A percentile compares a stretch with the other conserved stretches of the same genome.
Evolutionary conservation across 2,113 vertebrate species (phyloP).

Genomic region (Carettochelys insculpta): DNA sequence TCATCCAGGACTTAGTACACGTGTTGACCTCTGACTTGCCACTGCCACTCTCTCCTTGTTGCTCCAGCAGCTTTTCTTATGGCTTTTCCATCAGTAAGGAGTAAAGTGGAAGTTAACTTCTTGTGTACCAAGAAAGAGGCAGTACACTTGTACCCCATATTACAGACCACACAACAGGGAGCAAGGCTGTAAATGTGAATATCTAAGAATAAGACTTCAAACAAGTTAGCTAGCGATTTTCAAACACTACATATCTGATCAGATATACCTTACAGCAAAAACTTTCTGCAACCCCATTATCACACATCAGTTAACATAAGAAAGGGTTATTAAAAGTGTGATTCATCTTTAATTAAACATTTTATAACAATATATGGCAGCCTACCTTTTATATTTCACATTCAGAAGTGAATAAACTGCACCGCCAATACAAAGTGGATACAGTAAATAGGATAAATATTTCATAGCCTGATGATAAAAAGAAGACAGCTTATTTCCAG

Average conservation of each 20-base stretch:
- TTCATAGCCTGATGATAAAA: conserved; percentile 84
- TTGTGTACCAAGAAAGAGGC: neutral
- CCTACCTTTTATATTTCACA: conserved; percentile 92
- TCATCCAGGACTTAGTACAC: neutral
- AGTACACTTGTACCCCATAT: neutral
- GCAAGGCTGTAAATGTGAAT: neutral
- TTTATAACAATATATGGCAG: neutral
- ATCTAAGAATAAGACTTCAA: neutral
- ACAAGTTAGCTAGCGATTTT: neutral
- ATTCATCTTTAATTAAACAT: neutral
- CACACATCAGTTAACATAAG: neutral
- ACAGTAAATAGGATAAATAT: conserved; percentile 93
- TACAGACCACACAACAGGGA: neutral
- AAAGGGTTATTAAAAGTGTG: neutral
- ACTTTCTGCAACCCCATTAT: neutral
- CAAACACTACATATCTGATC: neutral
- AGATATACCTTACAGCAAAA: neutral
- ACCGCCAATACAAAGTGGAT: conserved; percentile 91
- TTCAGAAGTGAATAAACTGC: conserved; percentile 91
- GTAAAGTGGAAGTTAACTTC: neutral
- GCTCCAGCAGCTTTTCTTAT: neutral
- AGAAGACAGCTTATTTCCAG: neutral
- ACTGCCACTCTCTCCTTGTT: neutral
- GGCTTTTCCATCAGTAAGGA: neutral
- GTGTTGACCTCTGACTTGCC: neutral